Evolutionary conservation across 2,888 invertebrate species (phyloP).

Genomic region (Dioctria linearis): DNA sequence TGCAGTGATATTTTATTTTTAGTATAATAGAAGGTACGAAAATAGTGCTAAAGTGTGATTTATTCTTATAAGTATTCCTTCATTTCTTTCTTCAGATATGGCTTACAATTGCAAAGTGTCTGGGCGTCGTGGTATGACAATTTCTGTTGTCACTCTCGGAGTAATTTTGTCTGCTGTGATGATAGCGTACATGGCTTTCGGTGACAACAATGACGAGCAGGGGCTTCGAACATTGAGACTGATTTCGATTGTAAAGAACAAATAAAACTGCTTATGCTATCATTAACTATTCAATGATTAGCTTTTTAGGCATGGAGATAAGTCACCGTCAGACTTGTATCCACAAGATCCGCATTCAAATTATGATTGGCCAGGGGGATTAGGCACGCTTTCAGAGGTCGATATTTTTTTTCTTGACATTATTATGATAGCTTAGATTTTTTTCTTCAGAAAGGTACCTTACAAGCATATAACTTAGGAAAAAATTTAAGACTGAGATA

Average conservation of each 20-base stretch:
- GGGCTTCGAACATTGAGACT: conserved; percentile 67
- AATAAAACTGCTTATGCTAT: not conserved
- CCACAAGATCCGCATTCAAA: conserved; percentile 85
- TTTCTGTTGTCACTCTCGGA: conserved; percentile 68
- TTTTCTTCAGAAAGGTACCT: conserved; percentile 76
- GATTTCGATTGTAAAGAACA: conserved; percentile 67
- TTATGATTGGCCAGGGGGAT: conserved; percentile 86
- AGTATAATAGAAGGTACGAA: not conserved
- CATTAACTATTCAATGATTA: conserved; percentile 57
- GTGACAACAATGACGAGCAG: conserved; percentile 68
- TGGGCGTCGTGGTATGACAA: conserved; percentile 65
- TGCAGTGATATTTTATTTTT: not conserved
- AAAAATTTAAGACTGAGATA: conserved; percentile 81
- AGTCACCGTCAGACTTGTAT: conserved; percentile 80
- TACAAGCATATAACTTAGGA: conserved; percentile 83
- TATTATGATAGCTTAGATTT: not conserved
- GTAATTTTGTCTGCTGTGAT: conserved; percentile 67
- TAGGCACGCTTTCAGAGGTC: conserved; percentile 80
- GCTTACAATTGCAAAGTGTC: conserved; percentile 36
- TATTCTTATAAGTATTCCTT: no score
- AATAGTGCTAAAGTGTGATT: not conserved
- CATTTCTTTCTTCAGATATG: conserved; percentile 3
- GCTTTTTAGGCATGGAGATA: conserved; percentile 70
- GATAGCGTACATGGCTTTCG: conserved; percentile 69
- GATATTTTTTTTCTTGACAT: not conserved